These are phyloP conservation scores for Sinella curviseta DNA, from an alignment of 1,140 invertebrate genomes.

Conservation along the genomic window DNA sequence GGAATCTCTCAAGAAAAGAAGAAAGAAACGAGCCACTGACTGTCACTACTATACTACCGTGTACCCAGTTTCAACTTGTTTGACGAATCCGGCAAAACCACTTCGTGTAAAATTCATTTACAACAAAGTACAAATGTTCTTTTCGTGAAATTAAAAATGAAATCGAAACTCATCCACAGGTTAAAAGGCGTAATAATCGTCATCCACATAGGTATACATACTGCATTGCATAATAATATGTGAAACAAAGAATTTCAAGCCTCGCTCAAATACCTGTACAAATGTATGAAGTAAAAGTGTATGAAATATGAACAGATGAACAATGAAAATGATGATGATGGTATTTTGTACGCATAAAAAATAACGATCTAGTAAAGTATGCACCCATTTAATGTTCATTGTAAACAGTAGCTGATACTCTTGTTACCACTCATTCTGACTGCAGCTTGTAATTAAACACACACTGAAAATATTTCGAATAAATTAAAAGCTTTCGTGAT, in stretches of 20 bases:
- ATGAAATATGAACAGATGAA: background rate
- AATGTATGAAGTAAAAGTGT: too few relatives aligned
- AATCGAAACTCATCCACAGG: background rate
- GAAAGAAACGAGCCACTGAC: background rate
- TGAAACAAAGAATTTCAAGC: too few relatives aligned
- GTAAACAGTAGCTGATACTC: background rate
- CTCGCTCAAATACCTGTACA: too few relatives aligned
- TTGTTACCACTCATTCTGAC: background rate
- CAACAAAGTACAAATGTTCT: constrained; percentile 21
- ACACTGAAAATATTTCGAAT: background rate
- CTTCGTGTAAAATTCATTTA: constrained; percentile 27
- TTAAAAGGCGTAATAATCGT: too few relatives aligned
- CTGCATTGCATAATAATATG: too few relatives aligned
- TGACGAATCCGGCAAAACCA: constrained; percentile 7
- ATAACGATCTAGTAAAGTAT: background rate
- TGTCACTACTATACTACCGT: background rate
- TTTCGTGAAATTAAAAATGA: constrained; percentile 26
- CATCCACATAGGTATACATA: too few relatives aligned
- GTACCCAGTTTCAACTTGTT: too few relatives aligned
- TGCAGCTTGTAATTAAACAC: constrained; percentile 12
- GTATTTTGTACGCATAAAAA: background rate
- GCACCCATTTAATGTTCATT: background rate
- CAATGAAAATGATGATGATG: background rate
- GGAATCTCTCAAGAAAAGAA: background rate
- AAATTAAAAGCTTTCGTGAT: background rate